Conservation (phyloP, 2,113 vertebrate species). For the Phrynocephalus versicolor region DNA sequence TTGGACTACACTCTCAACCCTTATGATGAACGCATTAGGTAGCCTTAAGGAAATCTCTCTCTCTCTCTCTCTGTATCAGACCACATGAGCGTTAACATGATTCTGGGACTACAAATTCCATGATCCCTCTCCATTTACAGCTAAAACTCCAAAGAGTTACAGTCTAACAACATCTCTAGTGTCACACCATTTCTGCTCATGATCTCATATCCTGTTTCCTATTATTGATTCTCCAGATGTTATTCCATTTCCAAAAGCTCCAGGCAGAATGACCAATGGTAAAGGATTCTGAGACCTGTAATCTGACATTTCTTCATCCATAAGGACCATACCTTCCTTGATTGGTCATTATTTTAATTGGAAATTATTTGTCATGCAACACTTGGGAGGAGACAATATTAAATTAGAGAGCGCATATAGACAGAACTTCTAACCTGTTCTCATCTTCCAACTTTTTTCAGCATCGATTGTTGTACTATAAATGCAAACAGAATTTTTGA, state of each 20-base stretch:
- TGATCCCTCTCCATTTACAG: too few relatives aligned
- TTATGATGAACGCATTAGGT: neutral
- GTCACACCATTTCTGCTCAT: too few relatives aligned
- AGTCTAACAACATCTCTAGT: too few relatives aligned
- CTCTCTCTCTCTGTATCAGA: neutral
- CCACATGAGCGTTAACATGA: neutral
- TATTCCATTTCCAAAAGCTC: too few relatives aligned
- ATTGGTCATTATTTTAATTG: neutral
- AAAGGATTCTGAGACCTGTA: neutral
- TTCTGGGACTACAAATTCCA: too few relatives aligned
- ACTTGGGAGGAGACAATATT: neutral
- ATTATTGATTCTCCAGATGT: too few relatives aligned
- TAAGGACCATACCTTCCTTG: neutral
- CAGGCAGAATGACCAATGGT: neutral
- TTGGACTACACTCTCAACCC: neutral
- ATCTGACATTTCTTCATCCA: too few relatives aligned
- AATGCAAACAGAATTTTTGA: neutral
- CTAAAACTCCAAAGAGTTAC: too few relatives aligned
- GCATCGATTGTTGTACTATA: neutral
- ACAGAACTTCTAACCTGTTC: neutral
- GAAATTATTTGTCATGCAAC: neutral
- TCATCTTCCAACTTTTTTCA: neutral
- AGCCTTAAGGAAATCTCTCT: neutral
- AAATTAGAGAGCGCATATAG: neutral
- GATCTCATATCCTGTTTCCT: too few relatives aligned